Base-by-base conservation (phyloP, 2,797 vertebrate genomes). In the Ceryle rudis region DNA sequence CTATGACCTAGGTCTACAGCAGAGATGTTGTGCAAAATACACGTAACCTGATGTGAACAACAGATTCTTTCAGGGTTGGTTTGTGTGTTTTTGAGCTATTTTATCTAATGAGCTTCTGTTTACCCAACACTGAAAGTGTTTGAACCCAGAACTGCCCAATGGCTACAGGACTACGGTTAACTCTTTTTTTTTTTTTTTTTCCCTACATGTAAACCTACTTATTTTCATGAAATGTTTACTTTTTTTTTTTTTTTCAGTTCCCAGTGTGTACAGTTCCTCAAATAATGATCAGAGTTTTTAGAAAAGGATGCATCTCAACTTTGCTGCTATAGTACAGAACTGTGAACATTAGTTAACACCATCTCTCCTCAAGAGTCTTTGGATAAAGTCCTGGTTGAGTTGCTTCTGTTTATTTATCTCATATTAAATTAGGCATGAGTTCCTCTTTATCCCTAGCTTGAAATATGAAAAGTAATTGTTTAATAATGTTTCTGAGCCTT, bases 351-450 rank as follows among this genome's bases (percentile, higher is more conserved):
- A 77, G 22, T 41, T 91, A 75, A 96, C 81, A 39, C 66, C 16
- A 2, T 44, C n/a, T 11, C 17, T 91, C 39, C 61, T 82, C 54
- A 64, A 65, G 78, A 71, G 67, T 37, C 64, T 90, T 93, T 78
- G 66, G 71, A 85, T 95, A 73, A 94, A 95, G 86, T 89, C 80
- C 57, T 97, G 66, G 51, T 86, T 96, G 80, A 93, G 87, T 92
- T 81, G 75, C 67, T 90, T 79, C 60, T 95, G 79, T 91, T 96
- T 97, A 73, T 96, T 95, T 93, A 90, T 89, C 66, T 94, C 60
- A 41, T 93, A 89, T 95, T 93, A 96, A 96, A 90, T 95, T 82
- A 75, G 54, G 31, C 29, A 35, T 57, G 51, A 49, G 75, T 90
- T 96, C 71, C 44, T 95, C 70, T 90, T 81, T 86, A 83, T 90